Evolutionary conservation across 2,888 invertebrate species (phyloP).

Genomic region (Metopia argyrocephala): DNA sequence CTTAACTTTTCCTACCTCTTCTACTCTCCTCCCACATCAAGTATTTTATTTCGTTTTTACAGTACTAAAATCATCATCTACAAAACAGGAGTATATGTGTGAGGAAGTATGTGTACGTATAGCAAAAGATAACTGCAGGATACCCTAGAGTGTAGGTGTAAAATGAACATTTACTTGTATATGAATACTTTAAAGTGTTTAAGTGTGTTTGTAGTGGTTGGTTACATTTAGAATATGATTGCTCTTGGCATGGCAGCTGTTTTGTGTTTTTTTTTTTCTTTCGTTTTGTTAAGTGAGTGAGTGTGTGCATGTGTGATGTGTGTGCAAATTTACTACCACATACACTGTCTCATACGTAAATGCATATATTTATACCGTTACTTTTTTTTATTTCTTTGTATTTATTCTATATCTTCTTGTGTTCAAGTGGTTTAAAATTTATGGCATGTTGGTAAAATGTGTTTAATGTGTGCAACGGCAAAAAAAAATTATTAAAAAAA

Average conservation of each 20-base stretch:
- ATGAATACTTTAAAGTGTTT: background rate
- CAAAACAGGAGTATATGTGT: background rate
- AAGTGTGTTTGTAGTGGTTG: background rate
- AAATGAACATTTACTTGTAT: background rate
- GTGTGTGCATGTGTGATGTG: background rate
- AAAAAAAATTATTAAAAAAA: conserved; percentile 3
- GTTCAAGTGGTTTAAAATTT: conserved; percentile 60
- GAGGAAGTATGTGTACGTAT: background rate
- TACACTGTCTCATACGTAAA: background rate
- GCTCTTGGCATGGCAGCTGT: conserved; percentile 55
- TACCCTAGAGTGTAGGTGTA: conserved; percentile 42
- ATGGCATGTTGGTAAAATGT: conserved; percentile 62
- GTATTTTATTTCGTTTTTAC: background rate
- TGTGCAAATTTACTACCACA: background rate
- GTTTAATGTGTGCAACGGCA: conserved; percentile 50
- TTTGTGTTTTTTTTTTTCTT: conserved; percentile 16
- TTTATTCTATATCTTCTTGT: conserved; percentile 50
- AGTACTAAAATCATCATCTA: background rate
- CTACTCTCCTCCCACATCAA: background rate
- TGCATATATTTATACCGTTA: background rate
- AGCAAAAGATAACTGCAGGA: conserved; percentile 3
- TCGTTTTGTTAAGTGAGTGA: background rate
- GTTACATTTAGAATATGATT: conserved; percentile 41
- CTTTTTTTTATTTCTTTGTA: conserved; percentile 5
- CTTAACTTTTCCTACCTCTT: background rate